Conservation (phyloP, 2,113 vertebrate species). For the Scytalopus superciliaris region DNA sequence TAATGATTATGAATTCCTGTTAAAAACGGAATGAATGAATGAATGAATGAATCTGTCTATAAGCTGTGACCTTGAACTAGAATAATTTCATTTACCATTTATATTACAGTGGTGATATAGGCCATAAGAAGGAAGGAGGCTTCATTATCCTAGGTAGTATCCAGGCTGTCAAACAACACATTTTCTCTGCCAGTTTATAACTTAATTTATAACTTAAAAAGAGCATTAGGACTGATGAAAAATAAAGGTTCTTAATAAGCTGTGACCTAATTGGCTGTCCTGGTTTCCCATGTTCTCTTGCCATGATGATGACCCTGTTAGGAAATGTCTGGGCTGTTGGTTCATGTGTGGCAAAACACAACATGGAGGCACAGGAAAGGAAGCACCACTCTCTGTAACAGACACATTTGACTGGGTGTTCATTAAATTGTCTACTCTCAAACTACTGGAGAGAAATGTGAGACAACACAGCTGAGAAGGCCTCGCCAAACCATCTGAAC, state of each 20-base stretch:
- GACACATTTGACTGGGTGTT: not conserved
- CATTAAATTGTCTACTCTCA: not conserved
- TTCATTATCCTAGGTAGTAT: not conserved
- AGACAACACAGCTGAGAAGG: not conserved
- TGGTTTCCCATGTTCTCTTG: not conserved
- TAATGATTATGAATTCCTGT: not conserved
- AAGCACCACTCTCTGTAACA: not conserved
- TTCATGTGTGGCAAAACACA: conserved; percentile 3
- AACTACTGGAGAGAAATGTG: not conserved
- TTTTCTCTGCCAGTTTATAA: not conserved
- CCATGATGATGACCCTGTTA: not conserved
- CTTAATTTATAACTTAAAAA: not conserved
- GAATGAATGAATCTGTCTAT: not conserved
- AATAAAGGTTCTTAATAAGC: not conserved
- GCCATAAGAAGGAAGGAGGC: not conserved
- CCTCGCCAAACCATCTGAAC: conserved; percentile 2
- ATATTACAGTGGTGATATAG: not conserved
- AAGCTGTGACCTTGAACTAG: not conserved
- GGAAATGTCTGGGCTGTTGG: not conserved
- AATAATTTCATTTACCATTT: not conserved
- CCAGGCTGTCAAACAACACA: not conserved
- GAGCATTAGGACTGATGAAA: not conserved
- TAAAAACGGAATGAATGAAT: not conserved
- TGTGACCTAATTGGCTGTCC: not conserved
- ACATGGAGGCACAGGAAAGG: not conserved